phyloP scores from a whole-genome alignment of 2,113 vertebrate genomes.

The Syrrhaptes paradoxus region DNA sequence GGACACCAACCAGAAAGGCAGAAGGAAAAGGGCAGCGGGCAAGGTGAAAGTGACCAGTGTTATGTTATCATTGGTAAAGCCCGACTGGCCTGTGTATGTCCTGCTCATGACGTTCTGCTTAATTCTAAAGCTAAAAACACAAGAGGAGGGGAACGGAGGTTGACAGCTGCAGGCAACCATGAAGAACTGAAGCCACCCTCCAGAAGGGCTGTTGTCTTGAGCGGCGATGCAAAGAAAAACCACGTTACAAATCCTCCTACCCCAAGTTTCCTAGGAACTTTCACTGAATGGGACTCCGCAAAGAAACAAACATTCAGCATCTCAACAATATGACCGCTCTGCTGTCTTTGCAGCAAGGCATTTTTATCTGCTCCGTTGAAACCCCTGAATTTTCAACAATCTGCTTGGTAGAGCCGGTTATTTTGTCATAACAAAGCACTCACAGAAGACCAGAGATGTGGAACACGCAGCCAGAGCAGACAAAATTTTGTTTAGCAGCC shows the following conservation, averaged over 20 bases:
- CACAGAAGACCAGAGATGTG: not conserved
- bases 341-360: not conserved
- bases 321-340: not conserved
- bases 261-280: not conserved
- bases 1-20: not conserved
- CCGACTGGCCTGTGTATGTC: fast-evolving
- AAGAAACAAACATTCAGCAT: not conserved
- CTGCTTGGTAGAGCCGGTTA: not conserved
- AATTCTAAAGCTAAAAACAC: not conserved
- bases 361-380: not conserved
- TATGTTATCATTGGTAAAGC: not conserved
- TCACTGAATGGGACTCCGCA: not conserved
- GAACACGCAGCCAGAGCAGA: not conserved
- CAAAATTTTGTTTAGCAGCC: not conserved
- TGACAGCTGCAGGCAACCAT: not conserved
- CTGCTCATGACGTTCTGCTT: not conserved
- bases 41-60: not conserved
- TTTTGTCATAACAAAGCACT: not conserved
- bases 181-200: not conserved
- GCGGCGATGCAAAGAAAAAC: not conserved
- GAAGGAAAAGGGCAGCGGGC: not conserved
- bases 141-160: not conserved
- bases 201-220: not conserved
- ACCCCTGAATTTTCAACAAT: not conserved
- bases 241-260: not conserved